Percentiles rank a stretch among this genome's conserved stretches.
phyloP scores from a whole-genome alignment of 1,140 invertebrate species.

The Idris sp. region DNA sequence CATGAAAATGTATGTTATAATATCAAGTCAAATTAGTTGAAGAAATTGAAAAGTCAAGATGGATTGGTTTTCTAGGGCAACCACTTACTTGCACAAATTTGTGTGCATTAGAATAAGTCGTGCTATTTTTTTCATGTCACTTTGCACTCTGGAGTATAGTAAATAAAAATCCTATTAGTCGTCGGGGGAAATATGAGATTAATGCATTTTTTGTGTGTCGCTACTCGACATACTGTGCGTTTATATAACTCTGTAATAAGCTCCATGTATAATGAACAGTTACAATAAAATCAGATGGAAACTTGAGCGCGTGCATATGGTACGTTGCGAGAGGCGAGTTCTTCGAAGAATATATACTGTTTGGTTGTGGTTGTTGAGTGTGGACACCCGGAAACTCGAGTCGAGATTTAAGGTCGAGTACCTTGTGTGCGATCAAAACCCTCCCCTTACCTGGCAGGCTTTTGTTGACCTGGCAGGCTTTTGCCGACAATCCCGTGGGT shows the following conservation, averaged over 20 bases:
- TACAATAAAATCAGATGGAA: slow-evolving; percentile 57
- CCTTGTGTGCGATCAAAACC: slow-evolving; percentile 50
- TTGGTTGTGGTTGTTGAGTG: slow-evolving; percentile 59
- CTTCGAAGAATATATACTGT: slow-evolving; percentile 54
- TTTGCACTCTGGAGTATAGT: slow-evolving; percentile 1
- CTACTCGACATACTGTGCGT: slow-evolving; percentile 27
- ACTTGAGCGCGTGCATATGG: slow-evolving; percentile 58
- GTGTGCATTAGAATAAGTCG: too few species aligned
- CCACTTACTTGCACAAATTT: too few species aligned
- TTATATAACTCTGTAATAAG: slow-evolving; percentile 54
- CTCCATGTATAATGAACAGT: slow-evolving; percentile 49
- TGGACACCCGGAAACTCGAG: slow-evolving; percentile 60
- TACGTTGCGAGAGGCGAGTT: slow-evolving; percentile 18
- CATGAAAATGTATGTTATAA: too few species aligned
- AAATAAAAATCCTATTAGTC: slow-evolving; percentile 22
- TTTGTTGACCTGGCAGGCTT: too few species aligned
- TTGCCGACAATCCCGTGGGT: slow-evolving; percentile 39
- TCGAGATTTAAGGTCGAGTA: slow-evolving; percentile 63
- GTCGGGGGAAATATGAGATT: slow-evolving; percentile 4
- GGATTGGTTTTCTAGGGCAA: too few species aligned
- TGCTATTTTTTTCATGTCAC: slow-evolving; percentile 5
- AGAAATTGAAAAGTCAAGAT: slow-evolving; percentile 28
- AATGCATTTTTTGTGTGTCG: slow-evolving; percentile 20
- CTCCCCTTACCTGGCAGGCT: slow-evolving; percentile 53
- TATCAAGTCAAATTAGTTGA: slow-evolving; percentile 25